Base-by-base conservation (phyloP, 2,888 invertebrate genomes). In the Falcaria lacertinaria region DNA sequence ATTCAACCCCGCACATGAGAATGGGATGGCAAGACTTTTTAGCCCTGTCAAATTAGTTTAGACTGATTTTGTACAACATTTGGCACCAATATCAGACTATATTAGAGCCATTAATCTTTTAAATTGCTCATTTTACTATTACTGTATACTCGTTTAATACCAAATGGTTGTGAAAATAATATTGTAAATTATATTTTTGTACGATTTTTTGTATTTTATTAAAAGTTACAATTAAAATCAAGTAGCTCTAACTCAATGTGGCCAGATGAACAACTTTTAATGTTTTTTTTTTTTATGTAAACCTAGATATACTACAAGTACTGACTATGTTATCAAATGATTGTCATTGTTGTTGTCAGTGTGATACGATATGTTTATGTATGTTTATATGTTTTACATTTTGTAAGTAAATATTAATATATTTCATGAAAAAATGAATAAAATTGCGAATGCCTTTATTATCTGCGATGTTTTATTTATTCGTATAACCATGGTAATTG, bases 391-490 rank as follows among this genome's bases (percentile, higher is more conserved):
- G 11, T 74, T 80, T 79, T 74, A 74, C 68, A 63, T 78, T 82
- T 76, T 66, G 71, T 74, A 74, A 74, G 75, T 74, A 75, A 80
- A 83, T 77, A 74, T 75, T 86, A 86, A 87, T 85, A 87, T 87
- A 87, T 87, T 82, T 74, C 69, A 77, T 60, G 67, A 67, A 74
- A 69, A 74, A 74, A 69, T 7, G 60, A 66, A 76, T 76, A 77
- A 74, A 82, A 80, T 80, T 64, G 65, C 66, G 82, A 82, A 75
- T 84, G 81, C 80, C 80, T 85, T 80, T 74, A 72, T 46, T 54
- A 34, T 43, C 52, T 41, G 7, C 38, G 48, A 60, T 48, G 71
- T 83, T 80, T 79, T 52, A 72, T 75, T 78, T 62, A 15, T 33
- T 35, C 25, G 17, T 15, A 42, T 39, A 32, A 16, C 41, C 33